Base-by-base conservation (phyloP, 2,888 invertebrate species). In the Calliopum simillimum region DNA sequence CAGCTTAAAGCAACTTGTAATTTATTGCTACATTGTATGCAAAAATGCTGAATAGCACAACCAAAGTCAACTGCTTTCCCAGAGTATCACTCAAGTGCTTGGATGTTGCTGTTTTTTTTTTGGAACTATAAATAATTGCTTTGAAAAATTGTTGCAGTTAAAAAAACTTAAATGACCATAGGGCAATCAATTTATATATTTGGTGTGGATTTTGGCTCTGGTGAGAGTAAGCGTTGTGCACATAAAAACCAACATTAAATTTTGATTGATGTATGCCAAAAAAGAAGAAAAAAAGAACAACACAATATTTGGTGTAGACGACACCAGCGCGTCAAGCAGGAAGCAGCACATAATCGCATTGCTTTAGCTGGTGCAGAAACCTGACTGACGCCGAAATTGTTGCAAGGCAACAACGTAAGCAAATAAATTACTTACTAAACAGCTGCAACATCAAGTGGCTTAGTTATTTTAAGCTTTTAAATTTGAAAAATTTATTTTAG, bases 101-200 rank as follows among this genome's bases (percentile, higher is more conserved):
- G 1, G n/a, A n/a, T n/a, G n/a, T n/a, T n/a, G n/a, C n/a, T n/a
- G 33, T 33, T 8, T 8, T 33, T 33, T 33, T 33, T 33, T 33
- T 33, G 33, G 33, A 33, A 33, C 33, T 33, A 33, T 33, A 33
- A 33, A 33, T 33, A 33, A 33, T 33, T 33, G 33, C 33, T 6
- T 8, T 33, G 33, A 33, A 33, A 33, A 33, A 33, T 33, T 33
- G 33, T 5, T 33, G 8, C 51, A 19, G 11, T 16, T 19, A 53
- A 53, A 53, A 21, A 53, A 53, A n/a, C n/a, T 13, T 21, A 21
- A 64, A 64, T 41, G 43, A 41, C 65, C 65, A 53, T 16, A 21
- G 21, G 53, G 64, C 64, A 51, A 64, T 64, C 65, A 65, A 55
- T 65, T 65, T 55, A 21, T 19, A 53, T 21, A 44, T 65, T 65